Conservation (phyloP, 2,888 invertebrate genomes). For the Piscicola geometra region DNA sequence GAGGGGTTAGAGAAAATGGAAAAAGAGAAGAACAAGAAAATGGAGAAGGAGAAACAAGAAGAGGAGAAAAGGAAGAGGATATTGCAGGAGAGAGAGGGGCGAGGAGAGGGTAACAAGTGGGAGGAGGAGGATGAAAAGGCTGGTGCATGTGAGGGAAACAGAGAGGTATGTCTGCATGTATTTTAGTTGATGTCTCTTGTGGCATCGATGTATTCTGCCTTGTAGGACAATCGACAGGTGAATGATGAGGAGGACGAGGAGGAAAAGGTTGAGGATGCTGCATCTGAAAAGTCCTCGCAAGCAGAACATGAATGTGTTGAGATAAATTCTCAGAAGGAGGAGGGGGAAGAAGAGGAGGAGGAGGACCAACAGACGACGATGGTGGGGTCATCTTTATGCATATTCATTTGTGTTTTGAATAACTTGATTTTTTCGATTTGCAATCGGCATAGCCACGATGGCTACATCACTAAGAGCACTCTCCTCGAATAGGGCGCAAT, state of each 20-base stretch:
- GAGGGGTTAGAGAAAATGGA: slow-evolving; percentile 73
- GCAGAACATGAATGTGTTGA: slow-evolving; percentile 58
- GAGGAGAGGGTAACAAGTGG: slow-evolving; percentile 39
- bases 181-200: no score
- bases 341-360: slow-evolving; percentile 49
- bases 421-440: no score
- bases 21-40: slow-evolving; percentile 50
- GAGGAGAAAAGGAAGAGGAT: slow-evolving; percentile 3
- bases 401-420: neutral
- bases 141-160: no score
- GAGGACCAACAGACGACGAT: slow-evolving; percentile 54
- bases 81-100: neutral
- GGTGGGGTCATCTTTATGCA: slow-evolving; percentile 44
- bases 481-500: no score
- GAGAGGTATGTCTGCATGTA: no score
- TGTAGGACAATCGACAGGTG: neutral
- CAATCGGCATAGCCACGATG: no score
- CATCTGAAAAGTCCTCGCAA: slow-evolving; percentile 64
- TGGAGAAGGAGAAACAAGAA: slow-evolving; percentile 65
- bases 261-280: slow-evolving; percentile 56
- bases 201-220: no score
- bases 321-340: slow-evolving; percentile 27
- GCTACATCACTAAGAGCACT: no score
- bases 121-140: slow-evolving; percentile 66
- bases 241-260: slow-evolving; percentile 57